Conservation (phyloP, 1,140 invertebrate genomes). For the Ridgeia piscesae region DNA sequence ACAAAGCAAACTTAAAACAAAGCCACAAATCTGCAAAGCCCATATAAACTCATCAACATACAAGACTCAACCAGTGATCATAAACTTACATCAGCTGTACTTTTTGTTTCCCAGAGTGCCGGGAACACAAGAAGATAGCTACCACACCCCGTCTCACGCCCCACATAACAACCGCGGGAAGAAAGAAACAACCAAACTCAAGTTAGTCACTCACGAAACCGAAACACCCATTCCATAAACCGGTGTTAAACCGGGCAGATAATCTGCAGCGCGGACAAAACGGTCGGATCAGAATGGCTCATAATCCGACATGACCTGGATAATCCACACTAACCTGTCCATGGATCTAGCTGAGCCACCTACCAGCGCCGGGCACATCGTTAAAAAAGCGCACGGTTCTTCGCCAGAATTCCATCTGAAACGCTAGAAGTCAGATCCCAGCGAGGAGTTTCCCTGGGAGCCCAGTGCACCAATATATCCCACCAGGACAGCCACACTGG, state of each 20-base stretch:
- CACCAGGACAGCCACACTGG: neutral
- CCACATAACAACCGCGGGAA: neutral
- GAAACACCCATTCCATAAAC: neutral
- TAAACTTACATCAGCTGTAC: neutral
- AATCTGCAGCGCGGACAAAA: neutral
- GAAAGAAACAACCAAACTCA: neutral
- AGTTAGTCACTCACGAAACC: neutral
- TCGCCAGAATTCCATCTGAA: neutral
- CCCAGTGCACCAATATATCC: neutral
- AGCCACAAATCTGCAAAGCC: neutral
- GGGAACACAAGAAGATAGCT: neutral
- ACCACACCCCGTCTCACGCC: neutral
- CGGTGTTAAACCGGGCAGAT: neutral
- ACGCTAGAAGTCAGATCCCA: neutral
- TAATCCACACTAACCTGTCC: neutral
- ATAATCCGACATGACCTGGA: neutral
- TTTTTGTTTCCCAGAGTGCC: neutral
- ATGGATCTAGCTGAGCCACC: neutral
- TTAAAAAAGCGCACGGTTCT: neutral
- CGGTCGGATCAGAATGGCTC: neutral
- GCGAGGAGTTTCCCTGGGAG: neutral
- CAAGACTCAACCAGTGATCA: neutral
- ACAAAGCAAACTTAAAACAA: neutral
- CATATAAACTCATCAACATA: neutral
- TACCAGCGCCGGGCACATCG: neutral